Evolutionary conservation across 2,797 vertebrate species (phyloP), one percentile per base, ranked within the genome.

Genomic region (Gila robusta): DNA sequence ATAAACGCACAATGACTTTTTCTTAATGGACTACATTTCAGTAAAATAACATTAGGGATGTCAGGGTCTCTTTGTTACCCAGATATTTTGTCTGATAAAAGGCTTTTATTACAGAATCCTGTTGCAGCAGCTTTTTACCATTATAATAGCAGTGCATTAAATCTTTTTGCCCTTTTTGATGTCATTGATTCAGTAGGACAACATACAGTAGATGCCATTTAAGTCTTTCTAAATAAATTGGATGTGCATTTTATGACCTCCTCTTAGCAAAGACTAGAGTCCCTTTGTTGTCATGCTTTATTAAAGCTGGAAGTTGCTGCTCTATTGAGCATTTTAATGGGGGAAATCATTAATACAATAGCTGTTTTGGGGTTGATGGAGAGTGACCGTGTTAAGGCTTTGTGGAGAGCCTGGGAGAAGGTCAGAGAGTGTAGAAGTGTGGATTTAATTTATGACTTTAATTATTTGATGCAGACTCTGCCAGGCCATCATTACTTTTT

Each of bases 381-480:
- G 62, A 80, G 73, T 19, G 26, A 80, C 74, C 12, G 5, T n/a
- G 64, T 78, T 78, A 56, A 78, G 52, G 73, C 76, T 70, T 70
- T 79, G 74, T 79, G 44, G 74, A 79, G 39, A 70, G 76, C 49
- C 82, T 59, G 66, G 49, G 66, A 85, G 83, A 79, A 85, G 74
- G 83, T 79, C 74, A 85, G 47, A 69, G 77, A 59, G 39, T 84
- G 74, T 78, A 70, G 26, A 84, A 70, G 66, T 84, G 66, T 79
- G 83, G 66, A 59, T 85, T 79, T 70, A 79, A 79, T 85, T 79
- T 79, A 85, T 79, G 76, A 85, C 74, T 70, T 70, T 85, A 85
- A 85, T 85, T 85, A 85, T 85, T 85, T 79, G 73, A 78, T 84
- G 73, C 47, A 23, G 76, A 80, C 76, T 73, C 41, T 72, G 37